Evolutionary conservation across 2,113 vertebrate genomes (phyloP).

Genomic region (Accipiter virgatus): DNA sequence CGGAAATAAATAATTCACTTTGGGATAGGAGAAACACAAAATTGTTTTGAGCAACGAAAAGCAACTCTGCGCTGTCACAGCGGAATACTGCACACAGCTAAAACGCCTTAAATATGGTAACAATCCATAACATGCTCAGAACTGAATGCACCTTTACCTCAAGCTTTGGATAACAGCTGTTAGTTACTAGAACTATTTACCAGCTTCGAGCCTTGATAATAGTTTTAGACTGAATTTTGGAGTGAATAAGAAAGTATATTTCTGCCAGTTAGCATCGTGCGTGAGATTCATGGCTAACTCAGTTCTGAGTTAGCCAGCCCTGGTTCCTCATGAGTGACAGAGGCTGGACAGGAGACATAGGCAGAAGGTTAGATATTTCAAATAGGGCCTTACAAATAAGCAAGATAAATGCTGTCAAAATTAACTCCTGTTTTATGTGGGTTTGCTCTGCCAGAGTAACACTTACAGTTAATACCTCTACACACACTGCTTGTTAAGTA

Average conservation of each 20-base stretch:
- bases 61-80: background rate
- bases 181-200: background rate
- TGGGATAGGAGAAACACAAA: background rate
- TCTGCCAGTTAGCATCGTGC: background rate
- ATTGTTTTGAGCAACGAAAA: background rate
- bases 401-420: background rate
- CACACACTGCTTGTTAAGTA: background rate
- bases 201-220: accelerated
- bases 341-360: background rate
- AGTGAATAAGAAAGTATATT: background rate
- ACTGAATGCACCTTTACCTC: background rate
- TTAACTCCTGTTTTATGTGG: background rate
- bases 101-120: background rate
- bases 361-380: background rate
- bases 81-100: background rate
- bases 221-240: background rate
- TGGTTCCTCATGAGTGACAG: background rate
- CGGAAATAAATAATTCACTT: background rate
- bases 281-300: background rate
- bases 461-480: background rate
- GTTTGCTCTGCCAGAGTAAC: background rate
- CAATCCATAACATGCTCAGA: background rate
- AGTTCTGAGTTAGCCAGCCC: background rate
- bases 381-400: background rate
- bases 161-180: background rate